A percentile compares a stretch with the other conserved stretches of the same genome.
Conservation (phyloP, 2,113 vertebrate genomes). For the Mesembrinibis cayennensis region DNA sequence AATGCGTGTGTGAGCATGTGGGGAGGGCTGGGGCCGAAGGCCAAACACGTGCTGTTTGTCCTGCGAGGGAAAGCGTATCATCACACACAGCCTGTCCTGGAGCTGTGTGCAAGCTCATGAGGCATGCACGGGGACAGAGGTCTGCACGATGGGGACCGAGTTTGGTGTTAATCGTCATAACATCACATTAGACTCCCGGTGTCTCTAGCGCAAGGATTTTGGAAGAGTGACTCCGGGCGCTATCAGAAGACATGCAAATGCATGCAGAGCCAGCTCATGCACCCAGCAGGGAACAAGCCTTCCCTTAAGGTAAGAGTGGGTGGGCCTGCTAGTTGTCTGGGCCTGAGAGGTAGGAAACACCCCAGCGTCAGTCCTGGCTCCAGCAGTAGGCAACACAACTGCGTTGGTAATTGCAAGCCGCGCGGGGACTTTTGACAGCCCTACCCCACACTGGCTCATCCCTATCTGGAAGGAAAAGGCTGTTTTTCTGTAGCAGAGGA, state of each 20-base stretch:
- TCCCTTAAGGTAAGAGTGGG: slow-evolving; percentile 46
- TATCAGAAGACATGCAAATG: slow-evolving; percentile 55
- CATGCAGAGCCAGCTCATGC: slow-evolving; percentile 50
- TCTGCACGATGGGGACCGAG: rapidly evolving
- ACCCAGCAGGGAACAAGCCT: slow-evolving; percentile 18
- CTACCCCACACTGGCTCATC: not conserved
- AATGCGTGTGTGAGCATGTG: not conserved
- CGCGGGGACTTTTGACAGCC: not conserved
- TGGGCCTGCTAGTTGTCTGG: slow-evolving; percentile 28
- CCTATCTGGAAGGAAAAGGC: not conserved
- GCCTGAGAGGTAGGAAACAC: slow-evolving; percentile 45
- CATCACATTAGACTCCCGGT: not conserved
- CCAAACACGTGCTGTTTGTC: not conserved
- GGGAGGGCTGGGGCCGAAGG: not conserved
- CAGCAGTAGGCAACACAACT: not conserved
- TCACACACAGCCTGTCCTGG: not conserved
- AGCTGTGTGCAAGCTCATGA: not conserved
- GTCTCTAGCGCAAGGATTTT: not conserved
- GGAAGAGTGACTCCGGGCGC: not conserved
- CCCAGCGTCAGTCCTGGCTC: not conserved
- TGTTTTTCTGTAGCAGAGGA: not conserved
- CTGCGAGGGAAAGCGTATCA: not conserved
- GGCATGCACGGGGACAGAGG: not conserved
- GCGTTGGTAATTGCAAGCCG: not conserved
- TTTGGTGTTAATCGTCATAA: not conserved